Evolutionary conservation across 2,797 vertebrate genomes (phyloP).

Genomic region (Rhincodon typus): DNA sequence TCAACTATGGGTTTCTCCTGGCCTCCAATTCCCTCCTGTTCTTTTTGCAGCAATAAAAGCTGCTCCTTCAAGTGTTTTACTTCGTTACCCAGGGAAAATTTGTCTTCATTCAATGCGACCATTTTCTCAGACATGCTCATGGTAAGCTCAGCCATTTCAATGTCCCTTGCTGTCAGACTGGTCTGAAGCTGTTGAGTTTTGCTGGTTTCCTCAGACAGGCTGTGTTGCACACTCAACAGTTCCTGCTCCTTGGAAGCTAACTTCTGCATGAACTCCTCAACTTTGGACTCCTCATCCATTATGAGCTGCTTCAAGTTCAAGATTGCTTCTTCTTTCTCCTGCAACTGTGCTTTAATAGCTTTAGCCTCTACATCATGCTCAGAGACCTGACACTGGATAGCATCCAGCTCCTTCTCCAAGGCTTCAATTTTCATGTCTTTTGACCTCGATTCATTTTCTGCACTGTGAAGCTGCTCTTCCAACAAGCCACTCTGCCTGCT

Average conservation of each 20-base stretch:
- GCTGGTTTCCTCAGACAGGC: constrained; percentile 57
- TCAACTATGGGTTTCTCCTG: constrained; percentile 40
- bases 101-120: constrained; percentile 78
- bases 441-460: constrained; percentile 59
- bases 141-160: constrained; percentile 71
- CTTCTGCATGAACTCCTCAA: constrained; percentile 60
- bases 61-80: constrained; percentile 73
- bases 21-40: constrained; percentile 45
- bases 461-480: constrained; percentile 71
- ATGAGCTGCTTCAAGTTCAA: constrained; percentile 58
- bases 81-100: constrained; percentile 66
- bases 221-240: constrained; percentile 53
- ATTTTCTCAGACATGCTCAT: constrained; percentile 77
- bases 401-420: constrained; percentile 70
- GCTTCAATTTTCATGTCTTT: constrained; percentile 74
- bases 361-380: constrained; percentile 62
- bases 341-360: constrained; percentile 64
- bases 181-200: constrained; percentile 64
- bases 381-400: constrained; percentile 52
- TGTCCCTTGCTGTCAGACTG: constrained; percentile 67
- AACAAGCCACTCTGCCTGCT: constrained; percentile 57
- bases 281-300: constrained; percentile 54
- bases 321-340: constrained; percentile 59
- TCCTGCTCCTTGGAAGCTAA: constrained; percentile 47
- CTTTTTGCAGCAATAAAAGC: constrained; percentile 44